Evolutionary conservation across 1,140 invertebrate genomes (phyloP).

Genomic region (Anastatus disparis): DNA sequence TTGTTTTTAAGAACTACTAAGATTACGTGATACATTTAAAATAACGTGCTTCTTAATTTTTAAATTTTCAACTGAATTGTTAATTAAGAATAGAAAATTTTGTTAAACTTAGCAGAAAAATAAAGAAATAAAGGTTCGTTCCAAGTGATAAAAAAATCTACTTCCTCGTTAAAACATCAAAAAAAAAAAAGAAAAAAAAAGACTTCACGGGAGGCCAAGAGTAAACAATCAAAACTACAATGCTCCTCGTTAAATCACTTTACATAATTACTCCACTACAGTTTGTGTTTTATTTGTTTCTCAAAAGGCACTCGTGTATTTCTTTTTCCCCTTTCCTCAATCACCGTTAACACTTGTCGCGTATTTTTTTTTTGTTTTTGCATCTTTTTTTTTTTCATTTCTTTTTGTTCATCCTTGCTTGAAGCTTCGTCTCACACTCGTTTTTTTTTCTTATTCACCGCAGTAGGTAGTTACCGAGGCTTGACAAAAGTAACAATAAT

Average conservation of each 20-base stretch:
- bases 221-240: slow-evolving; percentile 6
- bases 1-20: too few species aligned
- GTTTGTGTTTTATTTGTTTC: slow-evolving; percentile 25
- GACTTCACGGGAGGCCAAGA: neutral
- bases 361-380: neutral
- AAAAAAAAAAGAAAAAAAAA: neutral
- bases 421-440: neutral
- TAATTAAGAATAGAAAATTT: too few species aligned
- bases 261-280: slow-evolving; percentile 28
- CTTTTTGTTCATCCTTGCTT: neutral
- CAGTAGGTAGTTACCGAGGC: slow-evolving; percentile 7
- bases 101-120: too few species aligned
- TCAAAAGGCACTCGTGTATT: slow-evolving; percentile 12
- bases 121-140: too few species aligned
- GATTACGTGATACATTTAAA: too few species aligned
- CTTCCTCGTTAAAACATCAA: neutral
- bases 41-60: too few species aligned
- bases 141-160: slow-evolving; percentile 2
- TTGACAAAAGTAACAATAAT: slow-evolving; percentile 28
- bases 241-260: slow-evolving; percentile 29
- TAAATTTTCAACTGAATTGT: too few species aligned
- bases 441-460: slow-evolving; percentile 7
- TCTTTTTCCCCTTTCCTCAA: slow-evolving; percentile 5
- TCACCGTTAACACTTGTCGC: neutral
- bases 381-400: neutral